These are phyloP conservation scores for Hippocampus comes DNA, from an alignment of 2,113 vertebrate genomes.

Conservation along the genomic window DNA sequence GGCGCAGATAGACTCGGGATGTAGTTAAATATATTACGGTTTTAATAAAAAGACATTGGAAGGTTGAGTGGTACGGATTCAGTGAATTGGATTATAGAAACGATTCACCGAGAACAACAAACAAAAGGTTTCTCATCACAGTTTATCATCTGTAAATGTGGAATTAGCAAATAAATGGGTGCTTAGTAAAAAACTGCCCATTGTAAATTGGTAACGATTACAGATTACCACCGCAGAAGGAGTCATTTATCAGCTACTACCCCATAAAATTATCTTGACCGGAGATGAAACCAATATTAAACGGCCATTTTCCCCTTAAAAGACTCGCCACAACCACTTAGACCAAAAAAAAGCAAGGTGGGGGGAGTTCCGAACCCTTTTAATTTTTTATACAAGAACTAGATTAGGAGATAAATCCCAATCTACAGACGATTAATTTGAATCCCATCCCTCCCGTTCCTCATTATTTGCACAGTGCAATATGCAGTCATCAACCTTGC, in stretches of 20 bases:
- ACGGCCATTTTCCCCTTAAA: not conserved
- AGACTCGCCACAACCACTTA: conserved; percentile 10
- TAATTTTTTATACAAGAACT: conserved; percentile 62
- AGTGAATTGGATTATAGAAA: conserved; percentile 19
- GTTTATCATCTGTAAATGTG: conserved; percentile 40
- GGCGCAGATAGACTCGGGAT: conserved; percentile 1
- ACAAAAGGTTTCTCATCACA: conserved; percentile 8
- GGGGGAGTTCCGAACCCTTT: conserved; percentile 36
- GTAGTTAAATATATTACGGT: conserved; percentile 26
- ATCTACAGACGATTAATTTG: conserved; percentile 58
- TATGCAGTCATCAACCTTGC: conserved; percentile 32
- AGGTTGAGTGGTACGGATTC: conserved; percentile 1
- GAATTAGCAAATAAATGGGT: conserved; percentile 34
- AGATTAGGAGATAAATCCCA: conserved; percentile 59
- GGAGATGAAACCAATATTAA: not conserved
- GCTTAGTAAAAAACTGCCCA: conserved; percentile 39
- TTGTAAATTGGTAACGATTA: conserved; percentile 62
- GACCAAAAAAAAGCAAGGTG: not conserved
- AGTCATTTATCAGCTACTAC: conserved; percentile 48
- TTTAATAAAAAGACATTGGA: conserved; percentile 12
- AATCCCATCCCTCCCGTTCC: conserved; percentile 60
- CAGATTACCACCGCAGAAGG: conserved; percentile 37
- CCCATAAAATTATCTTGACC: not conserved
- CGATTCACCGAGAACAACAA: conserved; percentile 14
- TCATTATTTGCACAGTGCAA: conserved; percentile 60